Conservation (phyloP, 2,888 invertebrate genomes). For the Linhomoeus sp. region DNA sequence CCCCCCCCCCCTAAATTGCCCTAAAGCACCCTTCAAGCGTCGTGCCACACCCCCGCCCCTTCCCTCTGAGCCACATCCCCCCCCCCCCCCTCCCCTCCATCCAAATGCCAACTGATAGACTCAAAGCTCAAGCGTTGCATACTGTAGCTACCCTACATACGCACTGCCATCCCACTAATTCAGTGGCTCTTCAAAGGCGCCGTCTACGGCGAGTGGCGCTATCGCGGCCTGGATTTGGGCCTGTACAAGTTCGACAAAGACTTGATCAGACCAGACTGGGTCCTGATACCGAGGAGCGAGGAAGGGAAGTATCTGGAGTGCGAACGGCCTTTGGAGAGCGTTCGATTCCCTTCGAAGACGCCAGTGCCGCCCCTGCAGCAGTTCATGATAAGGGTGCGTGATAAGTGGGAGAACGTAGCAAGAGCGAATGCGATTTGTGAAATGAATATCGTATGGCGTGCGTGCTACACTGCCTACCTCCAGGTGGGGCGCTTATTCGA, state of each 20-base stretch:
- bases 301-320: neutral
- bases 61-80: too few species aligned
- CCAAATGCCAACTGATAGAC: too few species aligned
- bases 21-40: too few species aligned
- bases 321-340: neutral
- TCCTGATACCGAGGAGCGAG: slow-evolving; percentile 4
- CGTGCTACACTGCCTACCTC: too few species aligned
- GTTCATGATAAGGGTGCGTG: neutral
- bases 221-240: slow-evolving; percentile 5
- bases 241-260: slow-evolving; percentile 3
- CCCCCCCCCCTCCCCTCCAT: too few species aligned
- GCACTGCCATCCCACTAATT: too few species aligned
- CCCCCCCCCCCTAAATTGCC: too few species aligned
- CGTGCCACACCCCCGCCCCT: too few species aligned
- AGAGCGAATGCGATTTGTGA: neutral
- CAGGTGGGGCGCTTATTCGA: too few species aligned
- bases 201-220: slow-evolving; percentile 4
- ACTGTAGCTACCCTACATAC: too few species aligned
- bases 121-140: too few species aligned
- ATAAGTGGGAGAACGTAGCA: neutral
- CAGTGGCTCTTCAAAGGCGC: slow-evolving; percentile 5
- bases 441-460: too few species aligned
- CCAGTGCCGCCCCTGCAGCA: slow-evolving; percentile 4
- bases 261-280: slow-evolving; percentile 7
- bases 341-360: neutral